Evolutionary conservation across 2,113 vertebrate genomes (phyloP).

Genomic region (Prietella phreatophila): DNA sequence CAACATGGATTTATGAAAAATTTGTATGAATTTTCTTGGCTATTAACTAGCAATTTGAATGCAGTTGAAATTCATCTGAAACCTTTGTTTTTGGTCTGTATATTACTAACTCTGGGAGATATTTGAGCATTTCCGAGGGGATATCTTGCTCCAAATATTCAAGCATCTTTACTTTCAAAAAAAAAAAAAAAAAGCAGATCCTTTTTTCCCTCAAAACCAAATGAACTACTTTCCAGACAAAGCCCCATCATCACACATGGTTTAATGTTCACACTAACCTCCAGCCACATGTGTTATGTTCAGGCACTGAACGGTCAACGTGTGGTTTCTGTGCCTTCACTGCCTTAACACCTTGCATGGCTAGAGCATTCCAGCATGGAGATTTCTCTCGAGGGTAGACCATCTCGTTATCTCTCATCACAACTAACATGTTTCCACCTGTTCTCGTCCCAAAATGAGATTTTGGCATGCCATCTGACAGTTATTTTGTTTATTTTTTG

Average conservation of each 20-base stretch:
- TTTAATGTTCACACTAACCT: slow-evolving; percentile 44
- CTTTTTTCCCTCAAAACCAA: not conserved
- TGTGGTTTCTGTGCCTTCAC: slow-evolving; percentile 44
- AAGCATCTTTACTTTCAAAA: not conserved
- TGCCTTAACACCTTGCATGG: slow-evolving; percentile 62
- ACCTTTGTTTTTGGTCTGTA: not conserved
- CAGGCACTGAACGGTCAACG: slow-evolving; percentile 56
- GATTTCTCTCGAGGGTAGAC: slow-evolving; percentile 56
- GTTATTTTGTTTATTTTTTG: not conserved
- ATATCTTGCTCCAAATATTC: not conserved
- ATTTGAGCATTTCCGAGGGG: not conserved
- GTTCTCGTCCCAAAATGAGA: not conserved
- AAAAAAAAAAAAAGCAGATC: not conserved
- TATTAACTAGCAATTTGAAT: too few relatives aligned
- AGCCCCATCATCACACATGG: not conserved
- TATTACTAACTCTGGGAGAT: not conserved
- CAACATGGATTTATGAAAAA: too few relatives aligned
- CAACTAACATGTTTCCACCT: not conserved
- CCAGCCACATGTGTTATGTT: slow-evolving; percentile 55
- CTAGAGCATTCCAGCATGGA: slow-evolving; percentile 49
- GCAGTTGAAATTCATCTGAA: not conserved
- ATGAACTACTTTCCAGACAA: not conserved
- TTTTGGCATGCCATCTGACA: slow-evolving; percentile 14
- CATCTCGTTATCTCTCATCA: slow-evolving; percentile 39
- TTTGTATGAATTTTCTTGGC: too few relatives aligned